Base-by-base conservation (phyloP, 2,797 vertebrate species). In the Phylloscopus collybita region DNA sequence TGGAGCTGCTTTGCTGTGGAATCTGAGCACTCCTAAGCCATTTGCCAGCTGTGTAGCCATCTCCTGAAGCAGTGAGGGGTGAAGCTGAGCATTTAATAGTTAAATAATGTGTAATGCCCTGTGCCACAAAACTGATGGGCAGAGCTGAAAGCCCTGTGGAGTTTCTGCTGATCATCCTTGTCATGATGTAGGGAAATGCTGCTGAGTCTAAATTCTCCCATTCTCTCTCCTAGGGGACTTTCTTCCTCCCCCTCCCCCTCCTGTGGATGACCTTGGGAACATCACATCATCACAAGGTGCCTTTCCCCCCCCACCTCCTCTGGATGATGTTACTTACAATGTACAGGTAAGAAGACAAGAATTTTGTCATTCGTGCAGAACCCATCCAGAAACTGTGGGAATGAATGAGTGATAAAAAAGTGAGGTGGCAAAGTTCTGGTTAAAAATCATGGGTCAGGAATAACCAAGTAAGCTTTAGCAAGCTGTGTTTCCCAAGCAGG, bases 191-290 rank as follows among this genome's bases (percentile, higher is more conserved):
- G 60, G 49, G 20, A 36, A 49, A 65, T 56, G 56, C 53, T 61
- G 64, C 11, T 40, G 71, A 42, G 60, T 38, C 34, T 95, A 38
- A 93, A 23, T 36, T 65, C 30, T 94, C 34, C 79, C 29, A 50
- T 84, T 96, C 95, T 97, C n/a, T 90, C 73, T 93, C 93, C 50
- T 95, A 98, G 98, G 97, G 40, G 99, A 99, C 92, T 99, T 99
- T 5, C 98, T 96, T 34, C 96, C 96, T 49, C 97, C 99, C 4
- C 99, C 99, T 0, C 98, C 98, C 84, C 98, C 98, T 92, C 96
- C 96, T 36, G 54, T 97, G 4, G 98, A 98, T 67, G 98, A 99
- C 16, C 95, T 97, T 1, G 96, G 97, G 42, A 96, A 90, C 86
- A 91, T 98, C 79, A 97, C 97, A 2, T 95, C 98, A 12, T 85